phyloP scores from a whole-genome alignment of 2,797 vertebrate genomes.

The Cuniculus paca region DNA sequence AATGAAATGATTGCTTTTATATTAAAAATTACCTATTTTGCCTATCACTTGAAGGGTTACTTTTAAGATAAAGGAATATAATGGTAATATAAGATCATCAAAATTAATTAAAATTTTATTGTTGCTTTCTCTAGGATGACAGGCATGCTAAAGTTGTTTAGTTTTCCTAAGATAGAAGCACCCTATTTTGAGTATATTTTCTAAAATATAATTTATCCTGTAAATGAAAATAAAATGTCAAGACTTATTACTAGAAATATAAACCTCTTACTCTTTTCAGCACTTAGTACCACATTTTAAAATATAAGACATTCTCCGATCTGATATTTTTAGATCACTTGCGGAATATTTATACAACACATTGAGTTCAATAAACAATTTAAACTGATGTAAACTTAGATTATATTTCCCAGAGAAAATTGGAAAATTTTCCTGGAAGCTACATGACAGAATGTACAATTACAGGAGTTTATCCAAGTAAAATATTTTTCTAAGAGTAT shows the following conservation, averaged over 20 bases:
- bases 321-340: constrained; percentile 87
- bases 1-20: constrained; percentile 7
- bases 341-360: constrained; percentile 92
- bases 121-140: background rate
- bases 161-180: background rate
- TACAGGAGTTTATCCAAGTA: constrained; percentile 84
- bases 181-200: background rate
- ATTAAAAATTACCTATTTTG: constrained; percentile 52
- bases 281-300: constrained; percentile 83
- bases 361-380: constrained; percentile 97
- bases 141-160: background rate
- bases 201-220: constrained; percentile 45
- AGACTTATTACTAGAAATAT: constrained; percentile 82
- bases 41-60: background rate
- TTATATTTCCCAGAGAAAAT: constrained; percentile 86
- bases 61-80: constrained; percentile 23
- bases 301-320: constrained; percentile 87
- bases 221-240: constrained; percentile 83
- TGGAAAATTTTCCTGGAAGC: constrained; percentile 67
- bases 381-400: constrained; percentile 92
- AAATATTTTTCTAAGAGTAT: constrained; percentile 78
- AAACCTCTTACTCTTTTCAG: constrained; percentile 84
- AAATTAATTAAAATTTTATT: constrained; percentile 4
- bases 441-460: constrained; percentile 85
- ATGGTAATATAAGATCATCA: background rate